phyloP scores from a whole-genome alignment of 53 echinoderm and acorn worm genomes.

The Zoroaster sp. region DNA sequence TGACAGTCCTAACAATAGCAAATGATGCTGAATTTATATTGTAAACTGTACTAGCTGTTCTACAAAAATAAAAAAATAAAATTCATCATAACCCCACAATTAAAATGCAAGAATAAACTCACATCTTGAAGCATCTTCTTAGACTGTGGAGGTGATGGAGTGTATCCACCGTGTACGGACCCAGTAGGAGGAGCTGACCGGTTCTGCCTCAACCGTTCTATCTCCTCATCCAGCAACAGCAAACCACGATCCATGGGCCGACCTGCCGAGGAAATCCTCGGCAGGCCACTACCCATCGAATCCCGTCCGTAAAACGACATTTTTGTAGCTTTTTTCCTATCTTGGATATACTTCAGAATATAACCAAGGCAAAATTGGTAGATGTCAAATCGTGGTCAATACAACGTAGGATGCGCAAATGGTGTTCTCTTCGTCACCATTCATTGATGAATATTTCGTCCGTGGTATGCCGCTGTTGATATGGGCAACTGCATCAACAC shows the following conservation, averaged over 20 bases:
- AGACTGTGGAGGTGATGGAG: constrained; percentile 63
- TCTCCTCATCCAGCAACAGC: constrained; percentile 89
- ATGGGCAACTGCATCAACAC: constrained; percentile 55
- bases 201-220: constrained; percentile 84
- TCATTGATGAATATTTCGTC: neutral
- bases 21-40: too few species aligned
- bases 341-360: too few species aligned
- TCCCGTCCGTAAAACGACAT: constrained; percentile 77
- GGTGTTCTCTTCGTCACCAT: neutral
- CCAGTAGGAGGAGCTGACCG: constrained; percentile 79
- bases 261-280: constrained; percentile 66
- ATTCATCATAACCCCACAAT: too few species aligned
- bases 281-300: constrained; percentile 58
- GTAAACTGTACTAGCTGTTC: too few species aligned
- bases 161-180: neutral
- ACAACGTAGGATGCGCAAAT: neutral
- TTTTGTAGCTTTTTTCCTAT: neutral
- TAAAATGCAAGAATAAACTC: too few species aligned
- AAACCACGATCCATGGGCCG: constrained; percentile 72
- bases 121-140: constrained; percentile 92
- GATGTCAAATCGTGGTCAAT: neutral
- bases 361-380: neutral
- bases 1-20: too few species aligned
- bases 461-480: constrained; percentile 21
- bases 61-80: too few species aligned